Evolutionary conservation across 2,888 invertebrate genomes (phyloP), one percentile per base, ranked within the genome.

Genomic region (Cosmorhoe ocellata): DNA sequence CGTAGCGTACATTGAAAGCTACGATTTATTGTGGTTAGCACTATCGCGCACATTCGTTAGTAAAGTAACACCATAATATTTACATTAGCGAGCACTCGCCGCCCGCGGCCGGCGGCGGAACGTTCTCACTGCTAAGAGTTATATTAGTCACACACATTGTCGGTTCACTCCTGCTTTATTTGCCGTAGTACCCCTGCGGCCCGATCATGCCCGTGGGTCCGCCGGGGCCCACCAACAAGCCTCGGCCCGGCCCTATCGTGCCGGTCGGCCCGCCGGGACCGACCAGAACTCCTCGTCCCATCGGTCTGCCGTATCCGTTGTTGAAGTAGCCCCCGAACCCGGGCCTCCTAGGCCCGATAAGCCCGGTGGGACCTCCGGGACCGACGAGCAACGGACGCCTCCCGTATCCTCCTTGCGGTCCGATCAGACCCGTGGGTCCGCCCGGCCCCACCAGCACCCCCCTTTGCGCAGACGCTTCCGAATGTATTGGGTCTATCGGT

Each of bases 391-490:
- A 49, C 4, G 65, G 67, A 26, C 68, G 49, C 40, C 68, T 48
- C 0, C 61, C 67, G 22, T 63, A 70, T 9, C 58, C 54, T 10
- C 60, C 48, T 22, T 36, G 54, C 44, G 74, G 65, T 1, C 74
- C 78, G 3, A 74, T 67, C 5, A 66, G 55, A 5, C 75, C 74
- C 1, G 76, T 72, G 1, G 81, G 78, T 0, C 83, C 84, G 1
- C 83, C 83, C 0, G 91, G 89, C 1, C 91, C 91, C 0, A 90
- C 88, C 7, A 92, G 67, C 1, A 92, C 53, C 4, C 71, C 76
- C 28, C 70, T 58, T 49, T 79, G 81, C 24, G 73, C 74, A 0
- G 69, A 49, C 37, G 69, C 67, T 34, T 47, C 39, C 0, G 38
- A 47, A 28, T 43, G 50, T 24, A 57, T 47, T 11, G 50, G 40